phyloP scores from a whole-genome alignment of 2,888 invertebrate genomes.

The Crocallis elinguaria region DNA sequence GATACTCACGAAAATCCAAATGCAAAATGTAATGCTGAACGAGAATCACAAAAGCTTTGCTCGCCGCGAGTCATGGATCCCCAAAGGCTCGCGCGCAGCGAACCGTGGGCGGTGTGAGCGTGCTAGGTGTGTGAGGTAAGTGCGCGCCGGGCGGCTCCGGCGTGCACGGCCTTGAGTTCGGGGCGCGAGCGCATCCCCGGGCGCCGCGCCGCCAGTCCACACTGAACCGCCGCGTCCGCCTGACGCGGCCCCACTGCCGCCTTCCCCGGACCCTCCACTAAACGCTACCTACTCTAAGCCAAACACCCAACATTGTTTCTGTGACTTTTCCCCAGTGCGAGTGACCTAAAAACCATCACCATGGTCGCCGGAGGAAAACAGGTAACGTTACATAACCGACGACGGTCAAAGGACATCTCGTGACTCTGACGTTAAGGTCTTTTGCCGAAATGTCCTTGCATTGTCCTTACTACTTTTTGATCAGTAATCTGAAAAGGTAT shows the following conservation, averaged over 20 bases:
- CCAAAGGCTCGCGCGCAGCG: constrained; percentile 31
- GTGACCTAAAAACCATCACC: constrained; percentile 60
- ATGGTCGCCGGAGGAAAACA: constrained; percentile 85
- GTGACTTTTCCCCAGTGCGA: constrained; percentile 68
- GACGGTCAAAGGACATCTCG: constrained; percentile 45
- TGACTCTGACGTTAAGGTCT: constrained; percentile 28
- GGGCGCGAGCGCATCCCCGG: constrained; percentile 61
- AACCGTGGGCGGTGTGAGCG: constrained; percentile 36
- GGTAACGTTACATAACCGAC: constrained; percentile 62
- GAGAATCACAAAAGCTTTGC: constrained; percentile 13
- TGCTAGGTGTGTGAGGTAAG: constrained; percentile 45
- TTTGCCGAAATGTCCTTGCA: constrained; percentile 20
- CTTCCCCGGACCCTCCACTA: constrained; percentile 42
- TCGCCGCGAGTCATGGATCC: constrained; percentile 28
- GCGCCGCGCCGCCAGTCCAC: constrained; percentile 66
- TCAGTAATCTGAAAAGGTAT: not conserved
- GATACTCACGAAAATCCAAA: not conserved
- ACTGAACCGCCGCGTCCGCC: constrained; percentile 79
- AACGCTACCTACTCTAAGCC: constrained; percentile 40
- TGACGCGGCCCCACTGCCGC: constrained; percentile 75
- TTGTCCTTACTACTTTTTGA: constrained; percentile 1
- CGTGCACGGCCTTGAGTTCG: constrained; percentile 53
- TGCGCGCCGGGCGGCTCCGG: constrained; percentile 39
- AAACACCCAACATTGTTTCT: constrained; percentile 52
- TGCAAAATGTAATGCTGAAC: not conserved